Conservation (phyloP, 2,113 vertebrate genomes). For the Seriola aureovittata region DNA sequence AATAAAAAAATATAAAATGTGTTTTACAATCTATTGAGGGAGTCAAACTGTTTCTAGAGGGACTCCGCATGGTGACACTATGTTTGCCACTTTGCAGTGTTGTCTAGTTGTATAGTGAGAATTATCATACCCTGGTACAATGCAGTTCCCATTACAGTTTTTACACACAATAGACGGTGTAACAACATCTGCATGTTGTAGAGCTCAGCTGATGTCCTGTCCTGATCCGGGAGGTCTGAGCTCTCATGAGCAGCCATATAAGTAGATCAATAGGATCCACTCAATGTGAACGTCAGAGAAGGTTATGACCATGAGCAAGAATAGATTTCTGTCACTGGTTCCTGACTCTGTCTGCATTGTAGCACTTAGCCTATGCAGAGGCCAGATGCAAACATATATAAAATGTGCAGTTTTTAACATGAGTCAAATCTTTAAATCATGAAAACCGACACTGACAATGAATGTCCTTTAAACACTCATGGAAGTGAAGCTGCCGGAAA, state of each 20-base stretch:
- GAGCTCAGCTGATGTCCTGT: constrained; percentile 23
- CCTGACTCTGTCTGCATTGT: constrained; percentile 4
- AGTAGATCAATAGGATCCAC: constrained; percentile 50
- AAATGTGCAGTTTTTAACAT: background rate
- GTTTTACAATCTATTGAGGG: too few species aligned
- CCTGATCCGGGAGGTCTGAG: constrained; percentile 15
- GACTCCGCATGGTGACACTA: too few species aligned
- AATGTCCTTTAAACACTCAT: background rate
- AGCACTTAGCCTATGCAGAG: background rate
- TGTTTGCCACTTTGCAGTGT: too few species aligned
- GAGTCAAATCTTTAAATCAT: background rate
- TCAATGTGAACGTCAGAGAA: constrained; percentile 19
- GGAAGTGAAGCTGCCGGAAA: constrained; percentile 27
- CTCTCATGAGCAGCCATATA: constrained; percentile 7
- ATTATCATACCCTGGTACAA: too few species aligned
- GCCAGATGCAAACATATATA: background rate
- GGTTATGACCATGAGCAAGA: constrained; percentile 21
- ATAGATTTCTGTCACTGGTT: background rate
- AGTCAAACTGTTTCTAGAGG: too few species aligned
- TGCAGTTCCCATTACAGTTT: background rate
- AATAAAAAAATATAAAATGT: too few species aligned
- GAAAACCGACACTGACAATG: constrained; percentile 28
- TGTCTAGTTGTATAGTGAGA: too few species aligned
- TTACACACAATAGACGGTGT: constrained; percentile 15
- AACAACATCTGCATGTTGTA: constrained; percentile 44